phyloP scores from a whole-genome alignment of 2,113 vertebrate species.

The Scartelaos histophorus region DNA sequence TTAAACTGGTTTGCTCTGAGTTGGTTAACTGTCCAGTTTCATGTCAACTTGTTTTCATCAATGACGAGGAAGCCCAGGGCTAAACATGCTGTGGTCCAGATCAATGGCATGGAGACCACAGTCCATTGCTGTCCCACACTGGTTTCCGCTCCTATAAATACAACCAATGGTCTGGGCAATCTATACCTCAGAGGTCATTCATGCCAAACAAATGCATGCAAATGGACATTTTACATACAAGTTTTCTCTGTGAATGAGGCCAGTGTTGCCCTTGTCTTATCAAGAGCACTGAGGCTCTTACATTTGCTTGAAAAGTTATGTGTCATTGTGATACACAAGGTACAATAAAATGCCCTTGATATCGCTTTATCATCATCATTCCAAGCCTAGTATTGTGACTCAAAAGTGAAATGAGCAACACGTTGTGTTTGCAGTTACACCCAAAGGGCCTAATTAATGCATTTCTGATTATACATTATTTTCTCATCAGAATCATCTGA shows the following conservation, averaged over 20 bases:
- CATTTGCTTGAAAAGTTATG: not conserved
- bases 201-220: slow-evolving; percentile 6
- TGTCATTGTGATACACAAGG: not conserved
- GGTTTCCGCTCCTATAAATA: slow-evolving; percentile 16
- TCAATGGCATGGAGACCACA: slow-evolving; percentile 16
- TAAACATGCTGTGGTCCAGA: slow-evolving; percentile 3
- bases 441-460: no score
- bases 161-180: slow-evolving; percentile 3
- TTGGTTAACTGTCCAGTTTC: not conserved
- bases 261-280: not conserved
- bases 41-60: not conserved
- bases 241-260: not conserved
- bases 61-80: slow-evolving; percentile 3
- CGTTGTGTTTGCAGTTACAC: not conserved
- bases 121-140: not conserved
- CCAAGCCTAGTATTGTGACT: not conserved
- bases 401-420: not conserved
- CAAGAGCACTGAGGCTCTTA: not conserved
- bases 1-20: not conserved
- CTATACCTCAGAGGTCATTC: slow-evolving; percentile 41
- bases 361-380: not conserved
- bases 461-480: no score
- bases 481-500: no score
- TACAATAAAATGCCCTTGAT: slow-evolving; percentile 1
- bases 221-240: not conserved